Evolutionary conservation across 2,797 vertebrate species (phyloP), one percentile per base, ranked within the genome.

Genomic region (Triplophysa yarkandensis): DNA sequence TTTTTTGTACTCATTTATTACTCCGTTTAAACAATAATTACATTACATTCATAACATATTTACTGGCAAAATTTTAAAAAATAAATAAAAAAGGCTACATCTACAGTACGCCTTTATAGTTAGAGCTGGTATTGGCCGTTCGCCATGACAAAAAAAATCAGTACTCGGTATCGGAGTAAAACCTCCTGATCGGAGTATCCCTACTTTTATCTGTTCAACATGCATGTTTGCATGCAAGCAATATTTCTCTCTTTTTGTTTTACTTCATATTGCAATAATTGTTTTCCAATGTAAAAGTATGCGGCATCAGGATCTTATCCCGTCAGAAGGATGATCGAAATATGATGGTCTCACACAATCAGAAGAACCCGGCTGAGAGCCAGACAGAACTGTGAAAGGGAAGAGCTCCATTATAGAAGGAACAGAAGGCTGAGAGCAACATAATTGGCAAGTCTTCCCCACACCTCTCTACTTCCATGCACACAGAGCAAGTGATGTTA

Each of bases 381-480:
- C 78, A 68, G 46, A 79, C 57, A 66, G 54, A 23, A 68, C 63
- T 34, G 66, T 62, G 50, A 69, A 70, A 72, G 61, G 46, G 62
- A 36, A 61, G 57, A 68, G 36, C 19, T 46, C n/a, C 61, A 76
- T 78, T 78, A 80, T 76, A 52, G 62, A 61, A 58, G 52, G 65
- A 74, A 46, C 63, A 64, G 69, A 25, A 67, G 65, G 48, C 70
- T 70, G 69, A 70, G 36, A 63, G 57, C 69, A 64, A 72, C 80
- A 83, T 88, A 91, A 92, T 88, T 89, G 84, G 85, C 79, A 77
- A 83, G 80, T 82, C 77, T 58, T 78, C 39, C 60, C 69, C 58
- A 66, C 63, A 76, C 75, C 70, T 77, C 61, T 60, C 62, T 69
- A 68, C 41, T 60, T 72, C 76, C 80, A 76, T 78, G 74, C 83